phyloP scores from a whole-genome alignment of 2,797 vertebrate genomes.

The Trachops cirrhosus region DNA sequence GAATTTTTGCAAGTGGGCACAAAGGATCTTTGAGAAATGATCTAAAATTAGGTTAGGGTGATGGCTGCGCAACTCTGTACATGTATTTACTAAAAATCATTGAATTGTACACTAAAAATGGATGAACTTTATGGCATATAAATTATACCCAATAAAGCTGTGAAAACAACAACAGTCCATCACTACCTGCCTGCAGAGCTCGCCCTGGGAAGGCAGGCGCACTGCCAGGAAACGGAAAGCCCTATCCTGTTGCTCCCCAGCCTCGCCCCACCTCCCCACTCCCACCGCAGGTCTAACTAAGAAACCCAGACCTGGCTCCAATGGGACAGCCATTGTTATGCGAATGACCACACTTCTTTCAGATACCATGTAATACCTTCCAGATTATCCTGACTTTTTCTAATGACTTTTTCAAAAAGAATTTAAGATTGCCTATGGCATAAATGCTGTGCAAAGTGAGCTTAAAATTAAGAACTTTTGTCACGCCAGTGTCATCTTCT shows the following conservation, averaged over 20 bases:
- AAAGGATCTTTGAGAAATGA: neutral
- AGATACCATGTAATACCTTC: neutral
- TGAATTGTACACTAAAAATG: neutral
- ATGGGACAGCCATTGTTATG: neutral
- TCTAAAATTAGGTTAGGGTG: neutral
- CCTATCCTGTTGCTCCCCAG: neutral
- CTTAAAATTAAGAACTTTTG: neutral
- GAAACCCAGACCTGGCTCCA: neutral
- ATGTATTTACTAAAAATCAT: neutral
- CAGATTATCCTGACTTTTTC: neutral
- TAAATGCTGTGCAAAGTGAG: neutral
- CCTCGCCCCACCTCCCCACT: too few species aligned
- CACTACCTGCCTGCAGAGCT: neutral
- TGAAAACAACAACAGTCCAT: neutral
- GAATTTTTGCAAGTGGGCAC: neutral
- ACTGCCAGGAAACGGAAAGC: neutral
- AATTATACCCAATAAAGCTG: neutral
- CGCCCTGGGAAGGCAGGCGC: neutral
- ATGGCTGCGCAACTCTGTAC: neutral
- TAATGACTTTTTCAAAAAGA: neutral
- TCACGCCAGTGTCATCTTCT: neutral
- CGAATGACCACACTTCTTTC: neutral
- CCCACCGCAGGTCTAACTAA: neutral
- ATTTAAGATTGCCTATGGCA: neutral
- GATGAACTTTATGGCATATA: neutral